Conservation (phyloP, 2,888 invertebrate genomes). For the Calameuta filiformis region DNA sequence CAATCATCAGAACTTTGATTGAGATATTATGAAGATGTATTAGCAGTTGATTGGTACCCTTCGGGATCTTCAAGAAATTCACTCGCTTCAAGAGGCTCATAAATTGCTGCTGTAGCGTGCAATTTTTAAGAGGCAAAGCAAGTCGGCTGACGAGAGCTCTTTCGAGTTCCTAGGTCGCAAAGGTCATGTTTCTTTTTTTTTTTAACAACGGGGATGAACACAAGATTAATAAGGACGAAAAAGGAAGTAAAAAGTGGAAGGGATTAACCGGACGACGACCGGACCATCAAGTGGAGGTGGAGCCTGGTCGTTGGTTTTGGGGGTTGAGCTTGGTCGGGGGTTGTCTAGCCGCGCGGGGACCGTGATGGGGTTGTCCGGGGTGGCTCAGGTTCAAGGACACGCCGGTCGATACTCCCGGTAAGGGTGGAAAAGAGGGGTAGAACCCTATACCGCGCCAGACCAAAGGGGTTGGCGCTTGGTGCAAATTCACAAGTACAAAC, state of each 20-base stretch:
- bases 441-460: background rate
- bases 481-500: background rate
- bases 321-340: slow-evolving; percentile 48
- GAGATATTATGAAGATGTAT: background rate
- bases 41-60: background rate
- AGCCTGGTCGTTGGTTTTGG: slow-evolving; percentile 38
- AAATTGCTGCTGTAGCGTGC: slow-evolving; percentile 17
- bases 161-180: background rate
- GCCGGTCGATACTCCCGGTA: slow-evolving; percentile 54
- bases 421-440: slow-evolving; percentile 6
- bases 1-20: background rate
- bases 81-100: slow-evolving; percentile 20
- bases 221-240: background rate
- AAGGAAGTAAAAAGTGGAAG: background rate
- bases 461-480: background rate
- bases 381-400: slow-evolving; percentile 58
- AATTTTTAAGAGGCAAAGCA: slow-evolving; percentile 13
- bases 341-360: slow-evolving; percentile 56
- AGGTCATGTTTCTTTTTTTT: background rate
- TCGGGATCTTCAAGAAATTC: slow-evolving; percentile 13
- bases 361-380: slow-evolving; percentile 32
- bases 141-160: background rate
- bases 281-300: slow-evolving; percentile 11
- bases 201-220: background rate
- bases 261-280: slow-evolving; percentile 19